Percentiles rank a stretch among this genome's conserved stretches.
These are phyloP conservation scores for Pseudorhiza aurosa DNA, from an alignment of 30 jellyfish, hydroid and myxozoan genomes.

Conservation along the genomic window DNA sequence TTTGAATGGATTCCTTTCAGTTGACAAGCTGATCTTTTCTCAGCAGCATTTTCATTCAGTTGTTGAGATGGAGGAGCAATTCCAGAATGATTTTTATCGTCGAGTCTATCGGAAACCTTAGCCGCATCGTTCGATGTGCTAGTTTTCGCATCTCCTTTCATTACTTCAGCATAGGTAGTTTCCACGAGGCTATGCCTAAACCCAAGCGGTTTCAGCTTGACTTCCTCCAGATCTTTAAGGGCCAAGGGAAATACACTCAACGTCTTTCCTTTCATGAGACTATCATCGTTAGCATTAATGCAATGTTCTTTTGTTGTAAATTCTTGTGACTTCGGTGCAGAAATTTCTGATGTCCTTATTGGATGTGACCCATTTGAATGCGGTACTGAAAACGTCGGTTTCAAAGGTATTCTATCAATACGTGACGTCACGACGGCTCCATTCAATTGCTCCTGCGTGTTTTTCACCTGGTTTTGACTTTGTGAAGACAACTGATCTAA, in stretches of 20 bases:
- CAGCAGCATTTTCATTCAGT: too few relatives aligned
- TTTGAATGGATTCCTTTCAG: too few relatives aligned
- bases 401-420: constrained; percentile 14
- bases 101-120: neutral
- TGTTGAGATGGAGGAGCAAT: too few relatives aligned
- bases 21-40: too few relatives aligned
- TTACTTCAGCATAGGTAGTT: neutral
- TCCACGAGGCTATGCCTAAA: neutral
- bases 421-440: neutral
- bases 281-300: neutral
- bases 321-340: neutral
- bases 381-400: constrained; percentile 33
- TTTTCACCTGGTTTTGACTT: neutral
- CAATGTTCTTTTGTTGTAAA: neutral
- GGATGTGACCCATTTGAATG: constrained; percentile 10
- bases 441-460: neutral
- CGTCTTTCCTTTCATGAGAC: neutral
- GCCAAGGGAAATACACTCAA: neutral
- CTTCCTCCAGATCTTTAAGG: neutral
- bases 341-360: neutral
- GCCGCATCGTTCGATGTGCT: neutral
- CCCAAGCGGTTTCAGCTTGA: constrained; percentile 1
- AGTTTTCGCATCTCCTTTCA: neutral
- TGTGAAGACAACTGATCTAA: neutral
- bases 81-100: neutral